Evolutionary conservation across 2,888 invertebrate species (phyloP), one percentile per base, ranked within the genome.

Genomic region (Dolomedes plantarius): DNA sequence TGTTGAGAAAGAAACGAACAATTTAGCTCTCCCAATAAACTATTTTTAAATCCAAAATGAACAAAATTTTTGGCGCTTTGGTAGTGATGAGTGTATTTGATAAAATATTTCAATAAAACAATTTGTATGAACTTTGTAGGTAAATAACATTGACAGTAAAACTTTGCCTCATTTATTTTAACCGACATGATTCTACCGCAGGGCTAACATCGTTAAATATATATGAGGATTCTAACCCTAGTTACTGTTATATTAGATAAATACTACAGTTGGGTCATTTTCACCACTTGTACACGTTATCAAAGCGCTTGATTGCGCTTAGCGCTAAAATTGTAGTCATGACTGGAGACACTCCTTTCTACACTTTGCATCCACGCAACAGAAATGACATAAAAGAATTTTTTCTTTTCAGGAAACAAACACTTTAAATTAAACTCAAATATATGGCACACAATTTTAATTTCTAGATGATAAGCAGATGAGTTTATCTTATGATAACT

Each of bases 141-240:
- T 62, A 50, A 62, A 65, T 79, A 27, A 46, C 28, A 23, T 68
- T 39, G 23, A 69, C 41, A 50, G 69, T 82, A 75, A 74, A 81
- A 81, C 67, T 81, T 75, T 62, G 36, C 31, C 67, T 74, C 69
- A 41, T 46, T 69, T 75, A 62, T 19, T 74, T 29, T 69, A 62
- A 75, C 23, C 75, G 62, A 82, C 75, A 65, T 76, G 31, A 31
- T 72, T 76, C 76, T 83, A 83, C 19, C 41, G 76, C 76, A 76
- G 76, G 77, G 46, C 83, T 76, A 83, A 72, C 72, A 83, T 74
- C 71, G 71, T 83, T 83, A 72, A 68, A 74, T 73, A 73, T 67
- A 73, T 85, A 67, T 73, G 73, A 85, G 85, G 73, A 73, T 36
- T 85, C 85, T 78, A 78, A 85, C 56, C 56, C 85, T 77, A 72